These are phyloP conservation scores for Tragelaphus imberbis DNA, from an alignment of 2,113 vertebrate genomes.

Conservation along the genomic window DNA sequence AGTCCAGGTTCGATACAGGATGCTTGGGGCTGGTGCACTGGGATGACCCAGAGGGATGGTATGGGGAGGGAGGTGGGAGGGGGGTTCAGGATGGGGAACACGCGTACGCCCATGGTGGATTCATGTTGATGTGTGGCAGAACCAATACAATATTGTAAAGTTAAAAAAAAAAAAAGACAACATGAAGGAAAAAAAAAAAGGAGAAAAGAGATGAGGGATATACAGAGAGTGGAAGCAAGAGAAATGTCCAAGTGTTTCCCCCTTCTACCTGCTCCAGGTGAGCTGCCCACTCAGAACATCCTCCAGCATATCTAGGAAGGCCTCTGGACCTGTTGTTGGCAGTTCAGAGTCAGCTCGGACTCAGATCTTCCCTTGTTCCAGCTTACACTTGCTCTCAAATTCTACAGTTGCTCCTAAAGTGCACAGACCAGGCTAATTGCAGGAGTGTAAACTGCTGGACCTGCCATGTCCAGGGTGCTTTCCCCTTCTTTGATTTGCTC, in stretches of 20 bases:
- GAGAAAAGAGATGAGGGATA: background rate
- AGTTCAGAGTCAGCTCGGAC: background rate
- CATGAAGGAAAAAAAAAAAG: background rate
- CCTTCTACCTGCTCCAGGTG: background rate
- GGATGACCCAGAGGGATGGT: too few relatives aligned
- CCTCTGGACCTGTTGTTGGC: background rate
- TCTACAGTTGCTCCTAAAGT: background rate
- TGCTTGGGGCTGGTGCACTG: too few relatives aligned
- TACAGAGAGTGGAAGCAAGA: background rate
- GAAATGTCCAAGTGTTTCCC: background rate
- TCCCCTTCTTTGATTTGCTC: background rate
- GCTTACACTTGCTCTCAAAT: background rate
- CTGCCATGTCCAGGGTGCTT: background rate
- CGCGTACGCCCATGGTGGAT: accelerated
- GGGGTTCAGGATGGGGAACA: too few relatives aligned
- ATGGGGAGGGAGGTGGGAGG: accelerated
- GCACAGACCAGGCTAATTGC: background rate
- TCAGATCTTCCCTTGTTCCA: background rate
- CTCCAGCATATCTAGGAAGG: background rate
- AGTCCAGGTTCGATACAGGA: too few relatives aligned
- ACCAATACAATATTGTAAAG: too few relatives aligned
- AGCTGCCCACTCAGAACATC: background rate
- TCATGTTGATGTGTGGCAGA: too few relatives aligned
- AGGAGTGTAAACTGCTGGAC: background rate
- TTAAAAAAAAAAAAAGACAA: background rate